Evolutionary conservation across 2,888 invertebrate species (phyloP).

Genomic region (Tenthredo scrophulariae): DNA sequence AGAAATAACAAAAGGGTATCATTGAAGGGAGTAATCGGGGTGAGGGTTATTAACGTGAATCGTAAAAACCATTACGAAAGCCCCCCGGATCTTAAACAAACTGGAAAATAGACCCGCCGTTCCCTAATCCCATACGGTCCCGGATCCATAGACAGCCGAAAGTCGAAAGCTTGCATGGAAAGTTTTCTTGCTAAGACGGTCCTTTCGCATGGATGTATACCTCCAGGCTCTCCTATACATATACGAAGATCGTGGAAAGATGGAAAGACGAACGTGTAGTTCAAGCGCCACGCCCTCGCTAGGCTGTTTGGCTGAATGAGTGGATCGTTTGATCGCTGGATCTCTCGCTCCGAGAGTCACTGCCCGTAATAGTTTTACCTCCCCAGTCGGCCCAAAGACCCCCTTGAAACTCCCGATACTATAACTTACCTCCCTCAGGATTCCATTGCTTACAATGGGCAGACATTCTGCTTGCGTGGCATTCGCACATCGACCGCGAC

Average conservation of each 20-base stretch:
- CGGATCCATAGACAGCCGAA: constrained; percentile 13
- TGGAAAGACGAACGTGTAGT: constrained; percentile 39
- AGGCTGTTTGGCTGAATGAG: constrained; percentile 49
- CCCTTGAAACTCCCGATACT: constrained; percentile 48
- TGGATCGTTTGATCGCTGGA: constrained; percentile 48
- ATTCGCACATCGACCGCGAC: constrained; percentile 54
- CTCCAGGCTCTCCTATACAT: neutral
- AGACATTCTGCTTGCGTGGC: constrained; percentile 55
- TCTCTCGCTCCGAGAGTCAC: constrained; percentile 37
- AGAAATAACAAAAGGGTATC: neutral
- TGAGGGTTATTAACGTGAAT: constrained; percentile 23
- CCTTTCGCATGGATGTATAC: neutral
- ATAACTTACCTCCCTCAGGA: constrained; percentile 55
- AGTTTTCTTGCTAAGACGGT: neutral
- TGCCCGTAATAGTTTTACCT: constrained; percentile 52
- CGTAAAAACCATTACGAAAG: constrained; percentile 24
- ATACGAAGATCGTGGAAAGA: constrained; percentile 24
- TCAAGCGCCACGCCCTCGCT: constrained; percentile 45
- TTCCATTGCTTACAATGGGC: constrained; percentile 55
- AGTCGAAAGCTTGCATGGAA: constrained; percentile 23
- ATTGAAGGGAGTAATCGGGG: neutral
- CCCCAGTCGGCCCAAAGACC: constrained; percentile 37
- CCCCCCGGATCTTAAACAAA: neutral
- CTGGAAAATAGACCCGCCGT: constrained; percentile 14
- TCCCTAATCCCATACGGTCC: constrained; percentile 23